These are phyloP conservation scores for Babylonia areolata DNA, from an alignment of 1,140 invertebrate species.

Conservation along the genomic window DNA sequence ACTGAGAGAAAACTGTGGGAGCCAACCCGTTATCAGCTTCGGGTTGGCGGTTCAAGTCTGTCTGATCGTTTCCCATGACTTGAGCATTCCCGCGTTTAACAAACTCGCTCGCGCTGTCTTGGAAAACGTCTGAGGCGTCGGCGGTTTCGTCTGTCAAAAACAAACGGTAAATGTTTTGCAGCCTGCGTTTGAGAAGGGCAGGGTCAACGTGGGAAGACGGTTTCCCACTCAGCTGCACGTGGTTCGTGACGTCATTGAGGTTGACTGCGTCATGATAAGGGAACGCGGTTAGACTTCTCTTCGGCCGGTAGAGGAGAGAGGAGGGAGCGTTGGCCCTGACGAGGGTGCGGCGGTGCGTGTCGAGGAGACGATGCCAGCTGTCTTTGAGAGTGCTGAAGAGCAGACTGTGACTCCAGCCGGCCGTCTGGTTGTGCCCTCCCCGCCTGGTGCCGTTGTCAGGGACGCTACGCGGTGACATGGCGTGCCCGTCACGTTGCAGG, in stretches of 20 bases:
- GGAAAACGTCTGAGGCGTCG: background rate
- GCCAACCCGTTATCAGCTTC: background rate
- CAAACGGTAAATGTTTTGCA: background rate
- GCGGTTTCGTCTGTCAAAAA: background rate
- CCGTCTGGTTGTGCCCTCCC: too few relatives aligned
- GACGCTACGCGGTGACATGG: background rate
- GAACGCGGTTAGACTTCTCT: background rate
- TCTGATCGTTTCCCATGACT: background rate
- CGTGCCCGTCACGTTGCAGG: background rate
- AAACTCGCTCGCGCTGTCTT: background rate
- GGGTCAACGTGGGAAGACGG: background rate
- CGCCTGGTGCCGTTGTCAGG: background rate
- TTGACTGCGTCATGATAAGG: background rate
- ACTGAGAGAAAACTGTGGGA: background rate
- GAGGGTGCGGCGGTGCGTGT: background rate
- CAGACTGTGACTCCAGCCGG: too few relatives aligned
- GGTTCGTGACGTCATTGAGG: background rate
- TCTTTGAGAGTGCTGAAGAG: background rate
- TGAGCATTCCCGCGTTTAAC: background rate
- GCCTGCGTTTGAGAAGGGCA: background rate
- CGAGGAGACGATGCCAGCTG: background rate
- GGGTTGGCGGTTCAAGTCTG: background rate
- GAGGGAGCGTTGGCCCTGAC: background rate
- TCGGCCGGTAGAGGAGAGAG: background rate
- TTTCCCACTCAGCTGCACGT: background rate